A percentile compares a stretch with the other conserved stretches of the same genome.
phyloP scores from a whole-genome alignment of 1,140 invertebrate genomes.

The Drosophila bocki region DNA sequence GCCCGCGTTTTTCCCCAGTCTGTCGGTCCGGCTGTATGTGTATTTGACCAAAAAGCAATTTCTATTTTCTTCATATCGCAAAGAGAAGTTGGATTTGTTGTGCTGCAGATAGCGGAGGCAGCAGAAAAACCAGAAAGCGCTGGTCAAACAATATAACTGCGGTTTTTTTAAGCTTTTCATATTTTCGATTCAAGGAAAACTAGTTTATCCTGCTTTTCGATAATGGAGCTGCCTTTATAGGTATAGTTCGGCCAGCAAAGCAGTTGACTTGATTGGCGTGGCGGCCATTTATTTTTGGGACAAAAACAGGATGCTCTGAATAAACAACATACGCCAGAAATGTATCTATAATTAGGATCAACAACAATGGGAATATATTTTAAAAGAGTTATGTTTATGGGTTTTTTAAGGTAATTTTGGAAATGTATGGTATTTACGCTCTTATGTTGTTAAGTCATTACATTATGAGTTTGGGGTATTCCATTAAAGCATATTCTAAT shows the following conservation, averaged over 20 bases:
- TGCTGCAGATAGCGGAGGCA: conserved; percentile 43
- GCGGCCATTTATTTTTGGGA: conserved; percentile 13
- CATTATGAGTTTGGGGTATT: not conserved
- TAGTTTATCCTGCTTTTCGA: conserved; percentile 35
- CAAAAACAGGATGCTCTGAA: not conserved
- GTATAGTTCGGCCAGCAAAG: conserved; percentile 8
- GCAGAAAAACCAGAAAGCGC: conserved; percentile 24
- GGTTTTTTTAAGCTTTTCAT: conserved; percentile 62
- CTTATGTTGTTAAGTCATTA: not conserved
- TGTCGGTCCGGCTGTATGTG: conserved; percentile 20
- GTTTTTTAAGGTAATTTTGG: not conserved
- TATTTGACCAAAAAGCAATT: conserved; percentile 77
- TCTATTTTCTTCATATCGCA: conserved; percentile 66
- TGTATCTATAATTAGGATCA: conserved; percentile 23
- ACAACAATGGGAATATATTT: conserved; percentile 6
- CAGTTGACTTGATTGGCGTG: conserved; percentile 39
- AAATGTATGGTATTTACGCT: not conserved
- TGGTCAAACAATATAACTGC: conserved; percentile 34
- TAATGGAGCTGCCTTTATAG: conserved; percentile 17
- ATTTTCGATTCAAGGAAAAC: conserved; percentile 32
- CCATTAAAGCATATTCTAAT: not conserved
- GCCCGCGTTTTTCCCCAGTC: conserved; percentile 28
- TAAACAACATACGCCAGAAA: not conserved
- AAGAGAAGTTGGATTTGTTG: conserved; percentile 66
- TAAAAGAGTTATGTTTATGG: conserved; percentile 7